These are phyloP conservation scores for Drosophila sp. DNA, from an alignment of 1,140 invertebrate genomes.

Conservation along the genomic window DNA sequence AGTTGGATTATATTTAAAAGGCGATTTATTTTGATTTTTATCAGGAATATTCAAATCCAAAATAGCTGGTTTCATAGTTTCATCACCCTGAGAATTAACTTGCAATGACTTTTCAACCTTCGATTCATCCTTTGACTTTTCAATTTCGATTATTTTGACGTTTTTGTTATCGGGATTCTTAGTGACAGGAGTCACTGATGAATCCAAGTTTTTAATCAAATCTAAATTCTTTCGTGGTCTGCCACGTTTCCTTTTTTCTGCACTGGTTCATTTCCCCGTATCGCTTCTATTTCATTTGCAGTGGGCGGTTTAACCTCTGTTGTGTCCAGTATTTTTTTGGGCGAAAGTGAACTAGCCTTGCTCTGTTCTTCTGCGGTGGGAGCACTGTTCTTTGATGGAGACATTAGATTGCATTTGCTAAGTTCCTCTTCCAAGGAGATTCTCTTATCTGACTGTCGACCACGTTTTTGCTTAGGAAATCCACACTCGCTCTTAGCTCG, in stretches of 20 bases:
- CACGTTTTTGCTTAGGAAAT: conserved; percentile 23
- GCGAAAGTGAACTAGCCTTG: background rate
- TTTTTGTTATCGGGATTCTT: background rate
- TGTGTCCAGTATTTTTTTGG: conserved; percentile 5
- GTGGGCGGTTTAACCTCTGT: background rate
- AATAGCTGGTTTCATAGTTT: too few relatives aligned
- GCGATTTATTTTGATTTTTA: too few relatives aligned
- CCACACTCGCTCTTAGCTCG: conserved; percentile 40
- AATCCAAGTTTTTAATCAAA: background rate
- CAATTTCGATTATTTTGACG: background rate
- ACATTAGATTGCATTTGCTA: background rate
- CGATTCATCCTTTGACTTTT: background rate
- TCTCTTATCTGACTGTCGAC: conserved; percentile 5
- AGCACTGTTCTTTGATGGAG: background rate
- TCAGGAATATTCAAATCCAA: too few relatives aligned
- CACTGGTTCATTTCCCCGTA: background rate
- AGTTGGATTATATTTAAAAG: too few relatives aligned
- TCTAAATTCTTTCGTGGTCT: background rate
- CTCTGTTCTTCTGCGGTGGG: background rate
- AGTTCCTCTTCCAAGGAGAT: conserved; percentile 31
- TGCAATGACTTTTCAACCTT: background rate
- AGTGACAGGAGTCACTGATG: background rate
- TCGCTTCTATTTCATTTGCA: background rate
- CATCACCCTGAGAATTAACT: too few relatives aligned
- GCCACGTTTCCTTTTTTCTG: background rate